Percentiles rank a stretch among this genome's conserved stretches.
phyloP scores from a whole-genome alignment of 2,797 vertebrate species.

The Mareca strepera region DNA sequence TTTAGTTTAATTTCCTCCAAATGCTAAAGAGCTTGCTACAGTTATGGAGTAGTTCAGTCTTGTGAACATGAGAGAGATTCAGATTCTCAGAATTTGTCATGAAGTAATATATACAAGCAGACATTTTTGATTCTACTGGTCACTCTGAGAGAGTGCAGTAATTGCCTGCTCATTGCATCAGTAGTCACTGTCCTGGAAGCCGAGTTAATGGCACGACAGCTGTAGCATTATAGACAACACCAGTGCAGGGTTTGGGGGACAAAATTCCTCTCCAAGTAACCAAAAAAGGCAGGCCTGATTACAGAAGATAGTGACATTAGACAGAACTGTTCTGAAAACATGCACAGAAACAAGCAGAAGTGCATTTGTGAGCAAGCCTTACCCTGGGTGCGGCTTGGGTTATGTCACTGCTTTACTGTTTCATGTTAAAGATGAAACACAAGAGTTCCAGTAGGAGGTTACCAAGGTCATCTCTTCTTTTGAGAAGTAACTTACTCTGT shows the following conservation, averaged over 20 bases:
- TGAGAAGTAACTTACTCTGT: not conserved
- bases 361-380: not conserved
- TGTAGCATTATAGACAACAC: not conserved
- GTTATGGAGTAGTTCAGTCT: conserved; percentile 22
- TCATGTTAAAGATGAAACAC: not conserved
- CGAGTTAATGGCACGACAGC: not conserved
- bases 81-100: not conserved
- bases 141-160: not conserved
- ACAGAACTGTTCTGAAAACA: not conserved
- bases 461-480: not conserved
- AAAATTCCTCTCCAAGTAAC: not conserved
- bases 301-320: not conserved
- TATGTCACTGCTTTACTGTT: not conserved
- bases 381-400: not conserved
- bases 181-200: not conserved
- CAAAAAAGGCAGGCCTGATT: not conserved
- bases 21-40: conserved; percentile 51
- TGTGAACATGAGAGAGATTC: conserved; percentile 1
- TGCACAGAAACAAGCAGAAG: not conserved
- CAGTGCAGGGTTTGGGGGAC: not conserved
- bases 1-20: conserved; percentile 71
- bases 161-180: not conserved
- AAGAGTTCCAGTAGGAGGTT: not conserved
- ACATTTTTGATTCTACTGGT: not conserved
- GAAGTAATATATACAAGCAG: not conserved